Conservation (phyloP, 1,140 invertebrate genomes). For the Phocides pigmalion region DNA sequence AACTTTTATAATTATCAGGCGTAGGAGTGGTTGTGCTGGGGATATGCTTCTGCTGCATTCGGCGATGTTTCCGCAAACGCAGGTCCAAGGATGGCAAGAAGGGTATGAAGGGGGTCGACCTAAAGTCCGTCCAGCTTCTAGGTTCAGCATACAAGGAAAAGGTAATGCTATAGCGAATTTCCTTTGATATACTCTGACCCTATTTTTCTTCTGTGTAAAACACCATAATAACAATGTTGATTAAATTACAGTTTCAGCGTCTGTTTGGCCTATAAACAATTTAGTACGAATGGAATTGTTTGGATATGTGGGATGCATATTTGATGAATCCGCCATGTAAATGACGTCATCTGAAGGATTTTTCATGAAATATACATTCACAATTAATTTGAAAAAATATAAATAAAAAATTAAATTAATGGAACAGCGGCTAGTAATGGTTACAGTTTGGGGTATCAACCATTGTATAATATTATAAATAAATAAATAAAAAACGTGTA, state of each 20-base stretch:
- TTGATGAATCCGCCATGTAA: no score
- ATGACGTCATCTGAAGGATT: no score
- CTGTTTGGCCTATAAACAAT: not conserved
- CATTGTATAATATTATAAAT: no score
- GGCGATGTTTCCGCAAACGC: constrained; percentile 96
- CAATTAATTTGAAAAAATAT: no score
- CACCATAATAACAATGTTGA: not conserved
- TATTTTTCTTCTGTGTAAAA: no score
- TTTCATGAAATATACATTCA: no score
- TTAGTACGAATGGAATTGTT: not conserved
- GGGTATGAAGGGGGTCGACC: constrained; percentile 97
- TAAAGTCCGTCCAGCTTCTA: constrained; percentile 97
- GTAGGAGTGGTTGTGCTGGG: constrained; percentile 92
- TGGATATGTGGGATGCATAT: not conserved
- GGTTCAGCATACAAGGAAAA: constrained; percentile 99
- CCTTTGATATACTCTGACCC: not conserved
- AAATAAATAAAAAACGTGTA: no score
- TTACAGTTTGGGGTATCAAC: no score
- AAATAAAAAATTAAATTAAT: no score
- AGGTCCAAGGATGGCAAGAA: constrained; percentile 98
- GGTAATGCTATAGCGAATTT: constrained; percentile 85
- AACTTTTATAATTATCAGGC: constrained; percentile 75
- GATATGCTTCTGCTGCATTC: constrained; percentile 96
- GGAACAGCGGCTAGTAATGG: no score
- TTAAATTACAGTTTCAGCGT: constrained; percentile 6